phyloP scores from a whole-genome alignment of 2,888 invertebrate genomes.

The Drosophila helvetica region DNA sequence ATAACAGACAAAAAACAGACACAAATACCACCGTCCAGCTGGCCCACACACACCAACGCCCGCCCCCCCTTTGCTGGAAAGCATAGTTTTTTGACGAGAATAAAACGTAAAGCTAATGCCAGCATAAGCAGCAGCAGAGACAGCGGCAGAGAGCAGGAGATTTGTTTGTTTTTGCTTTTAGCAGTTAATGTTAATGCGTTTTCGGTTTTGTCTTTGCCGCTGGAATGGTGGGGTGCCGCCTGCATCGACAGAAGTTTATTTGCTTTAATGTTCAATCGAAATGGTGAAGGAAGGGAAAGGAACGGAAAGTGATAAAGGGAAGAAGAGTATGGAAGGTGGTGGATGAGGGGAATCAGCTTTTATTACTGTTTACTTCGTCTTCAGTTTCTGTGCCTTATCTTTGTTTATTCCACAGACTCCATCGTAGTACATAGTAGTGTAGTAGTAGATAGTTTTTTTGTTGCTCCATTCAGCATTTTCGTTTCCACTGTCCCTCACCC shows the following conservation, averaged over 20 bases:
- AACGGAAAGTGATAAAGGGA: not conserved
- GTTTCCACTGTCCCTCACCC: constrained; percentile 1
- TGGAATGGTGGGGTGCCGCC: not conserved
- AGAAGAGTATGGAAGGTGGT: constrained; percentile 6
- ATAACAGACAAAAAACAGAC: constrained; percentile 24
- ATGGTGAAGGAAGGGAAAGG: not conserved
- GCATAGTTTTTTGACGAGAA: constrained; percentile 17
- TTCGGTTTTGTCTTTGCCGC: constrained; percentile 60
- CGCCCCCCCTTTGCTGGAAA: constrained; percentile 6
- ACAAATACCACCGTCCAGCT: constrained; percentile 8
- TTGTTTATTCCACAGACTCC: constrained; percentile 27
- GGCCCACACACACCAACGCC: not conserved
- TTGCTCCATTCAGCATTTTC: constrained; percentile 1
- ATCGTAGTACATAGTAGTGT: constrained; percentile 3
- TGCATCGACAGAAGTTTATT: constrained; percentile 53
- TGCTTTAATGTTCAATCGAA: constrained; percentile 56
- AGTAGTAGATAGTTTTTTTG: constrained; percentile 4
- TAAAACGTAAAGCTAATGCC: constrained; percentile 4
- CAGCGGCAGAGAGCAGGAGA: constrained; percentile 19
- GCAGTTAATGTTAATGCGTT: constrained; percentile 74
- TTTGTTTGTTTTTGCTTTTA: constrained; percentile 66
- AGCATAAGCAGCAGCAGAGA: not conserved
- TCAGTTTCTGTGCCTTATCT: constrained; percentile 63
- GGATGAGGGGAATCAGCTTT: constrained; percentile 37
- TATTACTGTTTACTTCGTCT: constrained; percentile 67